A percentile compares a stretch with the other conserved stretches of the same genome.
phyloP scores from a whole-genome alignment of 2,113 vertebrate genomes.

The Erinaceus europaeus region DNA sequence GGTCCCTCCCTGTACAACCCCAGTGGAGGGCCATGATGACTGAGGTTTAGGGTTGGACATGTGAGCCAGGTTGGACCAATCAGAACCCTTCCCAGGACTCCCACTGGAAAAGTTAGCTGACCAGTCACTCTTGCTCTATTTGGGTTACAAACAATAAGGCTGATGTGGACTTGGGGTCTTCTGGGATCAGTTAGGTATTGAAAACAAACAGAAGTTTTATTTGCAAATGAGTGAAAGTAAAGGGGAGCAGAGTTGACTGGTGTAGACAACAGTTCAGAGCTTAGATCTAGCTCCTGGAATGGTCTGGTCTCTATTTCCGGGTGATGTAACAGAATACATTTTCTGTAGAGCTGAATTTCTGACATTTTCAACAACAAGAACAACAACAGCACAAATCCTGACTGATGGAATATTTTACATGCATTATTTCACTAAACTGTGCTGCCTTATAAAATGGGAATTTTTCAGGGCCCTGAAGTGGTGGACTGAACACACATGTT shows the following conservation, averaged over 20 bases:
- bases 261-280: neutral
- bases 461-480: neutral
- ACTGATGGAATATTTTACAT: neutral
- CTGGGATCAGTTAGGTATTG: neutral
- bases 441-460: neutral
- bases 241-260: neutral
- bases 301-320: neutral
- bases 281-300: neutral
- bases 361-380: too few relatives aligned
- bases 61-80: neutral
- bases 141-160: neutral
- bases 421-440: neutral
- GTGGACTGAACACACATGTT: too few relatives aligned
- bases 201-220: neutral
- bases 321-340: neutral
- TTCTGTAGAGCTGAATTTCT: neutral
- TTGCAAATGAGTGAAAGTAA: neutral
- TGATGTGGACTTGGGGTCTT: neutral
- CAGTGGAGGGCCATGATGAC: neutral
- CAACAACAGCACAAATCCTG: neutral
- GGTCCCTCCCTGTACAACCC: neutral
- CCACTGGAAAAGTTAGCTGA: neutral
- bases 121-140: neutral
- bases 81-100: neutral
- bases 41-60: neutral